Conservation (phyloP, 2,113 vertebrate species). For the Cyphomyrus discorhynchus region DNA sequence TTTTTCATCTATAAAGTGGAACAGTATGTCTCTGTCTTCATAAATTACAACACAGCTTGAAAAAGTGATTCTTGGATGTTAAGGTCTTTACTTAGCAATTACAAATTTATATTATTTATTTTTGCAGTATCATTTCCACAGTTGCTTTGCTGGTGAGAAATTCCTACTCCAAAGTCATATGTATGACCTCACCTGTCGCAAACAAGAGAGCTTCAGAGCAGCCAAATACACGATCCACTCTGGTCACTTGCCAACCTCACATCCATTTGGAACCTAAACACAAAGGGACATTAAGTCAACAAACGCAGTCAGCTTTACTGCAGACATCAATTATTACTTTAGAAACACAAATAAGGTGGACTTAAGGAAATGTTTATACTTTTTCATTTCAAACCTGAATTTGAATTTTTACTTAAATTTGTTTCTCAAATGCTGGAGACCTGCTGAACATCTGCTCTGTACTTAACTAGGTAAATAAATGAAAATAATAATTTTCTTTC, state of each 20-base stretch:
- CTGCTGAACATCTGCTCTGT: constrained; percentile 52
- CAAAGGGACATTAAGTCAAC: constrained; percentile 26
- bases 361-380: neutral
- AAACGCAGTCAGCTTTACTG: neutral
- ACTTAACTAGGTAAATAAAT: neutral
- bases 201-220: constrained; percentile 52
- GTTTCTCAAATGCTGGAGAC: constrained; percentile 26
- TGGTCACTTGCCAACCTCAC: constrained; percentile 42
- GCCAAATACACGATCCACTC: constrained; percentile 41
- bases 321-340: neutral
- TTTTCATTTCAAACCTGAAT: neutral
- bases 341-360: neutral
- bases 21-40: neutral
- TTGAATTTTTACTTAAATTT: neutral
- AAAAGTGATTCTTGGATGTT: neutral
- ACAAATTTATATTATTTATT: constrained; percentile 62
- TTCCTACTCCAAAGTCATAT: constrained; percentile 51
- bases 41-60: neutral
- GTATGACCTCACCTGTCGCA: constrained; percentile 62
- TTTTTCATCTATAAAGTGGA: neutral
- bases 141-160: constrained; percentile 44
- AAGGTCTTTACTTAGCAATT: constrained; percentile 34
- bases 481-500: neutral
- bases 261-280: constrained; percentile 27
- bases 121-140: constrained; percentile 44